Evolutionary conservation across 1,140 invertebrate species (phyloP), one percentile per base, ranked within the genome.

Genomic region (Drosophila pallidifrons): DNA sequence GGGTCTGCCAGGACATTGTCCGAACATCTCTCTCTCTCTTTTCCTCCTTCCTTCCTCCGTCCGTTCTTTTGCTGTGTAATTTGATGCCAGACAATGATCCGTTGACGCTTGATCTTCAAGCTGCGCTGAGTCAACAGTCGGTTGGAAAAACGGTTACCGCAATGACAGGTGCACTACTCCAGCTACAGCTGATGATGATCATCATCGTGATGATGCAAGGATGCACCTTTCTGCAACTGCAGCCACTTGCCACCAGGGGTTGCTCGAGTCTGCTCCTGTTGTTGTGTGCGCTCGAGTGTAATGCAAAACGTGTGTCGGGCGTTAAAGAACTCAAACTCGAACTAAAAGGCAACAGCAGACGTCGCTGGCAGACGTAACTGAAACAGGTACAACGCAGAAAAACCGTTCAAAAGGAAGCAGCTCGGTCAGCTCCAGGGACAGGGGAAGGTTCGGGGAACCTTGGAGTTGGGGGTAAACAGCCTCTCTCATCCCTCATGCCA

Each of bases 191-290:
- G 51, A 55, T 47, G 43, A 79, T 30, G 45, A 49, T 59, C 61
- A 57, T 32, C 25, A 5, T 57, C 54, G 46, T 66, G 63, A 63
- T 78, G 83, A 81, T 85, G 81, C 83, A 89, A 78, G 83, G 83
- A 89, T 88, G 83, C 83, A 88, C 85, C 83, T 88, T 89, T 71
- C 68, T 81, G 77, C 79, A 87, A 82, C 77, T 80, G 82, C 78
- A 85, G 52, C 72, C 76, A 43, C 47, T 59, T 54, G 79, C 74
- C 66, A 25, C 38, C 73, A 65, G 51, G 49, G 49, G 41, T 51
- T 79, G 32, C 54, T 77, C 57, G 52, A 64, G 20, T 11, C 46
- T 11, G 11, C 20, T 75, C 45, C 55, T 1, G 11, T 13, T 5
- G 41, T 7, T 13, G 35, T 82, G 71, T 74, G 51, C 45, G 77